Base-by-base conservation (phyloP, 2,888 invertebrate genomes). In the Habrosyne pyritoides region DNA sequence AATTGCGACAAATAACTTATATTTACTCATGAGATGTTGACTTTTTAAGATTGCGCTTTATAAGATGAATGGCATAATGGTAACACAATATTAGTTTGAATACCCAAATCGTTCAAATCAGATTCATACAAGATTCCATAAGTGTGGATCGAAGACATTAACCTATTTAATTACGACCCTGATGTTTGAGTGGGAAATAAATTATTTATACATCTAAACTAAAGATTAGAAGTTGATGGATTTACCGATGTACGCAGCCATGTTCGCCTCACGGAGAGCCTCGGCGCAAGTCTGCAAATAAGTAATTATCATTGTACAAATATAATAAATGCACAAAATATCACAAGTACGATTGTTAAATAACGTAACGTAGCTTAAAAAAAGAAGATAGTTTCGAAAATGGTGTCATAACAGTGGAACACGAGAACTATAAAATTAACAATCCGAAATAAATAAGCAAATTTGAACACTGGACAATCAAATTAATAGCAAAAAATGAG, bases 211-310 rank as follows among this genome's bases (percentile, higher is more conserved):
- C 65, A 67, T 65, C 65, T 73, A 71, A 64, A 55, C 57, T 67
- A 80, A 69, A 61, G 54, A 60, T 79, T 96, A 97, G 87, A 98
- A 99, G 93, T 99, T 99, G 89, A 99, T 99, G 33, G 99, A 95
- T 93, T 99, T 99, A 77, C 99, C 99, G 84, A 94, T 96, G 86
- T 97, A 98, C 24, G 99, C 99, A 12, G 98, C 96, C 68, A 99
- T 83, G 84, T 99, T 98, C 30, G 99, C 99, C 93, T 99, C 99
- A 83, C 99, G 95, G 57, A 99, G 94, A 1, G 99, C 99, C 92
- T 99, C 99, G 5, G 99, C 94, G 75, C 99, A 98, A 51, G 99
- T 99, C 98, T 98, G 93, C 6, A 36, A 42, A 42, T n/a, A 0
- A 94, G 94, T 61, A 47, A 66, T 48, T 26, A 3, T 18, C 21